Conservation (phyloP, 2,113 vertebrate genomes). For the Anas platyrhynchos region DNA sequence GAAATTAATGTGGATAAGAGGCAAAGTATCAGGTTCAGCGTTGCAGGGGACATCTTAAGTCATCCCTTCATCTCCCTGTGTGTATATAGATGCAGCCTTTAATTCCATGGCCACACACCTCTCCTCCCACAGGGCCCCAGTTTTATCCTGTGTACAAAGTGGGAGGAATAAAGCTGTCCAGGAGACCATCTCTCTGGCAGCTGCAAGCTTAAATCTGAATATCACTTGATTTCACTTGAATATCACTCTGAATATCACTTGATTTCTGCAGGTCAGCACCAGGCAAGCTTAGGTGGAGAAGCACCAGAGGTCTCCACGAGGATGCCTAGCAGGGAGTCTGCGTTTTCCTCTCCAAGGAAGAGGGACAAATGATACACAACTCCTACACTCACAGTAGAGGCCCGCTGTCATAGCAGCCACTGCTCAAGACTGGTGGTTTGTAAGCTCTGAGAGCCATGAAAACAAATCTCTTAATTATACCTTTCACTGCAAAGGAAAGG, state of each 20-base stretch:
- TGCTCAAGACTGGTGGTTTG: background rate
- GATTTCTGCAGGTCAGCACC: background rate
- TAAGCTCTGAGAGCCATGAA: background rate
- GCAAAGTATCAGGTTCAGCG: slow-evolving; percentile 44
- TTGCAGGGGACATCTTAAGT: slow-evolving; percentile 25
- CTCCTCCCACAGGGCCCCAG: slow-evolving; percentile 7
- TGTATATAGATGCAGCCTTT: background rate
- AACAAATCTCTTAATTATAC: background rate
- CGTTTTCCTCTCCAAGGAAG: background rate
- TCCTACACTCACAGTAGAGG: background rate
- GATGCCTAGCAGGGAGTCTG: background rate
- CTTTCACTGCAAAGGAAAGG: background rate
- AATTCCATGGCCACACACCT: slow-evolving; percentile 46
- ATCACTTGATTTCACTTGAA: background rate
- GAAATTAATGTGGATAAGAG: slow-evolving; percentile 63
- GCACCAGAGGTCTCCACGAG: background rate
- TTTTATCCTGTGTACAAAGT: background rate
- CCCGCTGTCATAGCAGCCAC: background rate
- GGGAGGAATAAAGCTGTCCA: slow-evolving; percentile 6
- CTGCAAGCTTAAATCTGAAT: background rate
- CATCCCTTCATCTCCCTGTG: slow-evolving; percentile 18
- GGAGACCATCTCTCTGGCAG: background rate
- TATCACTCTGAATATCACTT: background rate
- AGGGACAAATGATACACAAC: background rate
- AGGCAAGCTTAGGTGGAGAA: background rate